Percentiles rank a stretch among this genome's conserved stretches.
phyloP scores from a whole-genome alignment of 2,113 vertebrate genomes.

The Heterotilapia buettikoferi region DNA sequence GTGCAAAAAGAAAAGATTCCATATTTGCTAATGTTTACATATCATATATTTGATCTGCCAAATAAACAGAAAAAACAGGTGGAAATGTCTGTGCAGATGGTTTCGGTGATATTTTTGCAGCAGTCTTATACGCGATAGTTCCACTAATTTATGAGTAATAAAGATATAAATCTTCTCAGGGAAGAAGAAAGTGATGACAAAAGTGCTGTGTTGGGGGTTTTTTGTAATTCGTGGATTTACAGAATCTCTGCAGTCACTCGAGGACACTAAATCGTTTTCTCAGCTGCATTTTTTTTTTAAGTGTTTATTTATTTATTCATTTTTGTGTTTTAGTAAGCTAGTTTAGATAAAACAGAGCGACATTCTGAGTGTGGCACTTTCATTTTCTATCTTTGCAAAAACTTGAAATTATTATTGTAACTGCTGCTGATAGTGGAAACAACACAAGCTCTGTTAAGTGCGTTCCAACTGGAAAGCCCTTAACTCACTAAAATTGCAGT shows the following conservation, averaged over 20 bases:
- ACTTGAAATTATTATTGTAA: background rate
- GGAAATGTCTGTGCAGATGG: background rate
- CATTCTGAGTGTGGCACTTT: background rate
- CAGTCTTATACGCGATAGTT: background rate
- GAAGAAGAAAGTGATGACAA: background rate
- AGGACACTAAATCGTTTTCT: background rate
- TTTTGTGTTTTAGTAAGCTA: background rate
- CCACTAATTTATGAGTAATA: constrained; percentile 15
- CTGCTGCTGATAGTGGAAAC: background rate
- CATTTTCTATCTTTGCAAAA: background rate
- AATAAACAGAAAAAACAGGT: background rate
- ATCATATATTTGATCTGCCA: background rate
- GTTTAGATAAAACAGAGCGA: background rate
- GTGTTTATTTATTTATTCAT: background rate
- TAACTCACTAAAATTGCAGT: background rate
- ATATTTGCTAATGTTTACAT: background rate
- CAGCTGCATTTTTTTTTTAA: background rate
- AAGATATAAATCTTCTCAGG: constrained; percentile 5
- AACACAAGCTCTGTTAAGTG: background rate
- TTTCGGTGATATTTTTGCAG: constrained; percentile 11
- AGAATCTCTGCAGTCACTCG: background rate
- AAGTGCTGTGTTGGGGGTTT: fast-evolving
- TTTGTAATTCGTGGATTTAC: background rate
- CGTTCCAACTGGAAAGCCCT: background rate
- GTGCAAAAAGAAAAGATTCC: background rate